These are phyloP conservation scores for Atherinomorus stipes DNA, from an alignment of 2,113 vertebrate genomes.

Conservation along the genomic window DNA sequence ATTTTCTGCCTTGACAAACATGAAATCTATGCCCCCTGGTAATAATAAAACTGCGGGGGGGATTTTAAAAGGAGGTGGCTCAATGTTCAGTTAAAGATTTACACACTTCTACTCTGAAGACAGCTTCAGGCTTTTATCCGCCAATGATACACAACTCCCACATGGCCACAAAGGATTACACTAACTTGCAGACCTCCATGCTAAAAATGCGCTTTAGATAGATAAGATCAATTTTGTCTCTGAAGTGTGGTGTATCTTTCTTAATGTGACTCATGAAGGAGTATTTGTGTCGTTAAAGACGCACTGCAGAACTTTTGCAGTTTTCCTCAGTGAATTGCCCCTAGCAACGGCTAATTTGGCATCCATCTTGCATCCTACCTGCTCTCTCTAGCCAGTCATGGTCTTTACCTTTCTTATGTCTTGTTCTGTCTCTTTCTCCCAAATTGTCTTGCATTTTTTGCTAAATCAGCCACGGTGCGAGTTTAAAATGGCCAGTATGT, in stretches of 20 bases:
- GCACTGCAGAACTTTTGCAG: too few relatives aligned
- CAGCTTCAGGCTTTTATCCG: slow-evolving; percentile 53
- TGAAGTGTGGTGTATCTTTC: background rate
- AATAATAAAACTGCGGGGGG: slow-evolving; percentile 52
- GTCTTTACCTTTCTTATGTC: too few relatives aligned
- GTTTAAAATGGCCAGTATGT: too few relatives aligned
- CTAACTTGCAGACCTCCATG: background rate
- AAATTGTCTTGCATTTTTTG: too few relatives aligned
- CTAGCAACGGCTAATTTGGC: too few relatives aligned
- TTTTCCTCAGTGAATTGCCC: too few relatives aligned
- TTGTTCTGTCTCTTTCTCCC: too few relatives aligned
- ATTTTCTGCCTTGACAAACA: slow-evolving; percentile 72
- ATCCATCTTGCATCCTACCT: too few relatives aligned
- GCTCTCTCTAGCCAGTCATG: too few relatives aligned
- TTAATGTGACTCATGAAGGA: background rate
- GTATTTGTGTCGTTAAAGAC: background rate
- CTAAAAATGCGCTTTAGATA: slow-evolving; percentile 39
- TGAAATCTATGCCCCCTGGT: slow-evolving; percentile 57
- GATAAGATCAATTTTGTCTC: slow-evolving; percentile 5
- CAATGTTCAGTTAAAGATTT: slow-evolving; percentile 54
- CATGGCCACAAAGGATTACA: slow-evolving; percentile 19
- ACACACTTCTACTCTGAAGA: slow-evolving; percentile 39
- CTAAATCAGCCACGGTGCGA: too few relatives aligned
- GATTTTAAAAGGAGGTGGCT: slow-evolving; percentile 52
- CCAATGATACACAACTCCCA: slow-evolving; percentile 35